phyloP scores from a whole-genome alignment of 1,140 invertebrate genomes.

The Cydia pomonella region DNA sequence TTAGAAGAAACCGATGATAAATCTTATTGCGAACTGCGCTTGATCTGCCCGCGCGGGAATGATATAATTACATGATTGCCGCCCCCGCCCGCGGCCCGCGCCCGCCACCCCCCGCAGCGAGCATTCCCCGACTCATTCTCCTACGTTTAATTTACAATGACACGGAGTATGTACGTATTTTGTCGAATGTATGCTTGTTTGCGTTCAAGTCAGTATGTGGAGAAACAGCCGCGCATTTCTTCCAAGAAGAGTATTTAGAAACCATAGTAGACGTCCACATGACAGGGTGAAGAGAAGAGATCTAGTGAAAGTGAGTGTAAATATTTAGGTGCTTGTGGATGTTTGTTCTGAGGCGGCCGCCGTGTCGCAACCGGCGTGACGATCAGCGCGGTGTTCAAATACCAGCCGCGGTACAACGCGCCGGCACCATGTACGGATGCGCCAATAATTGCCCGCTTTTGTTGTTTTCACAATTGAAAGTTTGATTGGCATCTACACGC shows the following conservation, averaged over 20 bases:
- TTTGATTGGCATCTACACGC: slow-evolving; percentile 25
- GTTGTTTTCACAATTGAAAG: slow-evolving; percentile 24
- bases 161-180: slow-evolving; percentile 15
- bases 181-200: slow-evolving; percentile 7
- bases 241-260: slow-evolving; percentile 14
- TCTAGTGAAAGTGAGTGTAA: slow-evolving; percentile 9
- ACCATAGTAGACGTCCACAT: neutral
- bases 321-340: neutral
- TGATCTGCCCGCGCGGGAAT: slow-evolving; percentile 49
- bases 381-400: neutral
- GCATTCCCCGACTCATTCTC: slow-evolving; percentile 22
- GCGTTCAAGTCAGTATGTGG: neutral
- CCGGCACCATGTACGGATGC: slow-evolving; percentile 18
- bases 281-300: neutral
- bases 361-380: neutral
- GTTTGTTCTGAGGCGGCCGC: neutral
- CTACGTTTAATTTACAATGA: slow-evolving; percentile 31
- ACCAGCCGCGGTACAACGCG: neutral
- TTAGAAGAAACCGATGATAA: slow-evolving; percentile 48
- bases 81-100: neutral
- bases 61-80: slow-evolving; percentile 55
- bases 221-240: neutral
- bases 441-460: slow-evolving; percentile 26
- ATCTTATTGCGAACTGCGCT: slow-evolving; percentile 51
- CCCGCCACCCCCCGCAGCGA: slow-evolving; percentile 2